These are phyloP conservation scores for Clarias macrocephalus DNA, from an alignment of 2,113 vertebrate genomes.

Conservation along the genomic window DNA sequence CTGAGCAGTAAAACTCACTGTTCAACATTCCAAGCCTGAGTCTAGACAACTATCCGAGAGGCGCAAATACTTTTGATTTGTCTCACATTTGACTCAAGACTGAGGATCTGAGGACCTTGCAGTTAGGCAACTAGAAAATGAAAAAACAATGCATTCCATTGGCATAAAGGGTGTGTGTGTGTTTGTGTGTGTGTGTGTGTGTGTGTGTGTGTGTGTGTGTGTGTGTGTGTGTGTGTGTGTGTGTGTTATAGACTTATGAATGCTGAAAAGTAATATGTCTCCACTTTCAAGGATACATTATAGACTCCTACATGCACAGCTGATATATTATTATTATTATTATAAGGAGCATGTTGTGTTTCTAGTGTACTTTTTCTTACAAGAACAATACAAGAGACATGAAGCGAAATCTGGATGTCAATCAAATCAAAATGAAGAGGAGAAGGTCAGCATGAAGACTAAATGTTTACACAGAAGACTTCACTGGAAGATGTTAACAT, in stretches of 20 bases:
- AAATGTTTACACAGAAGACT: conserved; percentile 39
- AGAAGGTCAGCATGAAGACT: background rate
- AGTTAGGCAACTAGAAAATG: conserved; percentile 41
- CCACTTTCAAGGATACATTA: conserved; percentile 1
- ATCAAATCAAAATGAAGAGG: conserved; percentile 18
- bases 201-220: background rate
- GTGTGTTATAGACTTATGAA: background rate
- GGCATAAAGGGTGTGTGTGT: conserved; percentile 44
- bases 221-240: conserved; percentile 2
- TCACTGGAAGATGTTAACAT: background rate
- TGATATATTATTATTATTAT: conserved; percentile 47
- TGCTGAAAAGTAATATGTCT: conserved; percentile 20
- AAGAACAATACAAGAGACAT: background rate
- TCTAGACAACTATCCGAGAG: conserved; percentile 36
- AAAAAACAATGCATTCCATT: conserved; percentile 46
- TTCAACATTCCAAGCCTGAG: conserved; percentile 31
- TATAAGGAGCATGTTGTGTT: conserved; percentile 53
- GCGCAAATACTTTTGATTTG: conserved; percentile 17
- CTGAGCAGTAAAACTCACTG: conserved; percentile 77
- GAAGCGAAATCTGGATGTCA: background rate
- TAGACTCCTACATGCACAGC: conserved; percentile 28
- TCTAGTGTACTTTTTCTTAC: conserved; percentile 29
- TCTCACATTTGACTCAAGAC: conserved; percentile 12
- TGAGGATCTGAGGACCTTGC: conserved; percentile 32
- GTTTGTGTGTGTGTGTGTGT: conserved; percentile 33